These are phyloP conservation scores for Eremobia ochroleuca DNA, from an alignment of 2,888 invertebrate species.

Conservation along the genomic window DNA sequence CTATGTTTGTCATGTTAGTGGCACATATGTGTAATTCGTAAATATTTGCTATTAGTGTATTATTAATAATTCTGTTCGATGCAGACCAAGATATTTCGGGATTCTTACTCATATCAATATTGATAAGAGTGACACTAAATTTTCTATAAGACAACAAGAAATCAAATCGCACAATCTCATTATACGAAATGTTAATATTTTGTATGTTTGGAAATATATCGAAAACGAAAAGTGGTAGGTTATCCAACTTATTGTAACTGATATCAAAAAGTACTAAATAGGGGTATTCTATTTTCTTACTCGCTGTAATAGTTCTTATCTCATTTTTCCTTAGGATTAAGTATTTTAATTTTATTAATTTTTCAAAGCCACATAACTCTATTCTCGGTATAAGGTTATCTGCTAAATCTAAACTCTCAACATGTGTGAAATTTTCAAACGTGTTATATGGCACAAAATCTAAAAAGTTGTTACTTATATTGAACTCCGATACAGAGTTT, in stretches of 20 bases:
- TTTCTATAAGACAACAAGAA: constrained; percentile 81
- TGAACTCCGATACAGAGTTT: constrained; percentile 94
- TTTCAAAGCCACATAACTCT: constrained; percentile 92
- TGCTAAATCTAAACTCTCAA: constrained; percentile 94
- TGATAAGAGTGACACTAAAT: constrained; percentile 80
- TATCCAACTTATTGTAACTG: constrained; percentile 84
- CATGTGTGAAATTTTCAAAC: constrained; percentile 93
- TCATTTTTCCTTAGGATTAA: constrained; percentile 86
- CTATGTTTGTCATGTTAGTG: constrained; percentile 84
- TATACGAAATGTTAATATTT: constrained; percentile 86
- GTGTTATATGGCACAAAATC: constrained; percentile 95
- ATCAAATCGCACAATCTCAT: constrained; percentile 84
- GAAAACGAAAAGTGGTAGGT: constrained; percentile 81
- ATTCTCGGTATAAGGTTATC: constrained; percentile 93
- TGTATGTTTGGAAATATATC: constrained; percentile 87
- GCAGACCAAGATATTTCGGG: constrained; percentile 82
- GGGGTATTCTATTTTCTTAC: constrained; percentile 81
- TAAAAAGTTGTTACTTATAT: constrained; percentile 94
- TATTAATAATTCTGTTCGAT: constrained; percentile 77
- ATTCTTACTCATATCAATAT: constrained; percentile 87
- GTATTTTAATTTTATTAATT: constrained; percentile 82
- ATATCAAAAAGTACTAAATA: constrained; percentile 84
- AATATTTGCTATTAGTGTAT: constrained; percentile 82
- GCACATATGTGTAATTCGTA: constrained; percentile 87
- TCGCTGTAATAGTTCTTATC: constrained; percentile 81